Base-by-base conservation (phyloP, 2,797 vertebrate species). In the Poecile montanus region DNA sequence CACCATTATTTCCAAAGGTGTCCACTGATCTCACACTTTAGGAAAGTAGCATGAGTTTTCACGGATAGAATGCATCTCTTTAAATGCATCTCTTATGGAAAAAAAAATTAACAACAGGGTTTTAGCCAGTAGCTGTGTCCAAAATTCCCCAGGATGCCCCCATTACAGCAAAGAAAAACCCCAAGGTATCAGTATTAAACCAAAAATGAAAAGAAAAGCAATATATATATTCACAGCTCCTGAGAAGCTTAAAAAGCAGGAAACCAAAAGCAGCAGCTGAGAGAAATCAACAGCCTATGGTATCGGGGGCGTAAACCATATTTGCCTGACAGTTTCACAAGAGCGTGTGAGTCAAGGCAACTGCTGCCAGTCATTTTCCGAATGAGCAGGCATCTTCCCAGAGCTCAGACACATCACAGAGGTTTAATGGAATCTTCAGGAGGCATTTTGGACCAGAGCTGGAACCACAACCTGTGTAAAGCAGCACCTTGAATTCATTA, bases 311-410 rank as follows among this genome's bases (percentile, higher is more conserved):
- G 16, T 86, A 54, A 95, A 76, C 76, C 44, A 4, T 81, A 61
- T 81, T 95, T 93, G 93, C 54, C 50, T 90, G 83, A 93, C 90
- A 88, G 76, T 86, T 96, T 94, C 88, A 57, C 62, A 68, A 58
- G 38, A 42, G 48, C 73, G 44, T 76, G 51, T 83, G 84, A 92
- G 75, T 91, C 91, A 92, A 93, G 87, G 58, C 58, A 81, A 87
- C 71, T 22, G 71, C 92, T 93, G 78, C 44, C 65, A 73, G 78
- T 80, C 89, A 48, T 82, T 79, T 89, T n/a, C 63, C 0, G 2
- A 88, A 70, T 0, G 2, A 90, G 76, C 58, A 83, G 85, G 66
- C 23, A 1, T 53, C 54, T 86, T 88, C 47, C 42, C 58, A 57
- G 76, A 74, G 79, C 66, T 63, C 16, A 23, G 63, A 53, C 58